Evolutionary conservation across 2,113 vertebrate genomes (phyloP), one percentile per base, ranked within the genome.

Genomic region (Panthera uncia): DNA sequence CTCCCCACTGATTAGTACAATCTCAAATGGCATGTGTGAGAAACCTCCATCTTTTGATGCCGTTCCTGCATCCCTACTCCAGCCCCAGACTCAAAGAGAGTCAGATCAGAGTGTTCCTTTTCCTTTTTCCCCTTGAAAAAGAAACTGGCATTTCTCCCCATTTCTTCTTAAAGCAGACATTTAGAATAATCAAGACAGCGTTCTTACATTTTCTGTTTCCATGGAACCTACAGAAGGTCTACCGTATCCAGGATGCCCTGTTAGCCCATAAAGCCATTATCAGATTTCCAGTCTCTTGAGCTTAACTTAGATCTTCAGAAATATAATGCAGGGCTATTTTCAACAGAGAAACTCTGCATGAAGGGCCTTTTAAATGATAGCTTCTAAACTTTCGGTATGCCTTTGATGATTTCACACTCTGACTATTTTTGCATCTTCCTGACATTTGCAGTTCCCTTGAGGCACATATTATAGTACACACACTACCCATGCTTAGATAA

Each of bases 21-120:
- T 99, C 98, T 98, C 99, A 99, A 99, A 98, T 99, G 98, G 98
- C 98, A 98, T 98, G 94, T 98, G 96, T 99, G 99, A 99, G 99
- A 99, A 99, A 99, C 97, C 98, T 98, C 93, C 95, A 92, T 98
- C 98, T 99, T 99, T 99, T 99, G 98, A 99, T 99, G 98, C 98
- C 73, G 89, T 98, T 97, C 85, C 93, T 55, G 5, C 16, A 69
- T 93, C 65, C 78, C 33, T 66, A 92, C 33, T 13, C 52, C 27
- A 87, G 45, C 97, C 96, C 98, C 98, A 98, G 81, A 84, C 89
- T 98, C 98, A 99, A 98, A 98, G 98, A 96, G 82, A 96, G 68
- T 95, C n/a, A 98, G 98, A 99, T 98, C 97, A 98, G 97, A 98
- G 84, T 82, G 61, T 98, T 97, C 95, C 91, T 98, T 91, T 74